Evolutionary conservation across 2,797 vertebrate species (phyloP).

Genomic region (Orientallactaga sibirica): DNA sequence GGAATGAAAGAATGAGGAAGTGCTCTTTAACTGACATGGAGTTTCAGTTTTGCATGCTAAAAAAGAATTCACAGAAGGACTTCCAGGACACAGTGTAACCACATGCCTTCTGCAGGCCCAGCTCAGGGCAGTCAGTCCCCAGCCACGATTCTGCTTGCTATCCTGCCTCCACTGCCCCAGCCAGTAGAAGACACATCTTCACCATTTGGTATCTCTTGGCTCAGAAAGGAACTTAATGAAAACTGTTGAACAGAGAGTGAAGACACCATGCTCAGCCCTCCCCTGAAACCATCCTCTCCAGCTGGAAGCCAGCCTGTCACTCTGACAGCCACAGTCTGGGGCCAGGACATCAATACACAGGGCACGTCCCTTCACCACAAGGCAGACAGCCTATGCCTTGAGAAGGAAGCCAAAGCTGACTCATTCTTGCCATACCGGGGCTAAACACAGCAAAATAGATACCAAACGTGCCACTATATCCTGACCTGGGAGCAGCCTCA

Average conservation of each 20-base stretch:
- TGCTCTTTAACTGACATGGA: neutral
- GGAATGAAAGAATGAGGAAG: neutral
- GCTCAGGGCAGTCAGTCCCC: neutral
- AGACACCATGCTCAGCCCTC: neutral
- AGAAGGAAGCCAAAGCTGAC: conserved; percentile 61
- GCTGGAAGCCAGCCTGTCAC: neutral
- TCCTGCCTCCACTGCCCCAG: neutral
- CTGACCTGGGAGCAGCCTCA: neutral
- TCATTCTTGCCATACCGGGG: conserved; percentile 59
- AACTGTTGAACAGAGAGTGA: neutral
- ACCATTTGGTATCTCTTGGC: neutral
- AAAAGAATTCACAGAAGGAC: neutral
- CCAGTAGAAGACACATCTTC: neutral
- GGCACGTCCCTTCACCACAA: neutral
- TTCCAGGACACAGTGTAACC: neutral
- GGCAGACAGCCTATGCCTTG: neutral
- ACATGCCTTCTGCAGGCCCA: neutral
- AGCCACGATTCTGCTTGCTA: neutral
- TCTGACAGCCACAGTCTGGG: neutral
- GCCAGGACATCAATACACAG: neutral
- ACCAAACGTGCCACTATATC: neutral
- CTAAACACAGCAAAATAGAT: conserved; percentile 12
- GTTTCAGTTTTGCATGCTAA: neutral
- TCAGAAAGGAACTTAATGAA: neutral
- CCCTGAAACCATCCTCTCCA: neutral